Evolutionary conservation across 2,888 invertebrate genomes (phyloP).

Genomic region (Crocallis elinguaria): DNA sequence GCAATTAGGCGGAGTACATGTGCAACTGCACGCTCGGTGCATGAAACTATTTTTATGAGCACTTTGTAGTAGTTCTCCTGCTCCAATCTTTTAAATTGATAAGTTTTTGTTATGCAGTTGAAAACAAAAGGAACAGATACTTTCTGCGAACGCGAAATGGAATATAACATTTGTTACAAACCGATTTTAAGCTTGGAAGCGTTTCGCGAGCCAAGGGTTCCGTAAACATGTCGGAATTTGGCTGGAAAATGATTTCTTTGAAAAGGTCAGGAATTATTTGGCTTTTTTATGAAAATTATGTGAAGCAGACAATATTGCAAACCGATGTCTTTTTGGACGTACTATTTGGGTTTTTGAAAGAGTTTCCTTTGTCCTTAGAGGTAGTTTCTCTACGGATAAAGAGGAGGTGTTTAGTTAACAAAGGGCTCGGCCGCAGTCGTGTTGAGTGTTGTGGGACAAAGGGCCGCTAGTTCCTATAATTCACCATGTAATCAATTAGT

Average conservation of each 20-base stretch:
- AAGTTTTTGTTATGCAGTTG: slow-evolving; percentile 1
- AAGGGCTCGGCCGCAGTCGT: no score
- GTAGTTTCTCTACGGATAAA: no score
- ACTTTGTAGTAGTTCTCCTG: background rate
- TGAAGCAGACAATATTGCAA: slow-evolving; percentile 29
- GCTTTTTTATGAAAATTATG: slow-evolving; percentile 30
- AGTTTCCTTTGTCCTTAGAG: slow-evolving; percentile 8
- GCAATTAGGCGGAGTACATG: slow-evolving; percentile 26
- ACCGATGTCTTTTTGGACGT: slow-evolving; percentile 22
- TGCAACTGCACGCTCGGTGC: background rate
- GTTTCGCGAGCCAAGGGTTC: slow-evolving; percentile 35
- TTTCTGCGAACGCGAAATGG: slow-evolving; percentile 8
- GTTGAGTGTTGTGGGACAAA: no score
- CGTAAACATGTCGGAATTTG: slow-evolving; percentile 33
- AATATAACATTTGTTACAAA: slow-evolving; percentile 30
- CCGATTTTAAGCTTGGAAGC: slow-evolving; percentile 34
- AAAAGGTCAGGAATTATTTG: slow-evolving; percentile 35
- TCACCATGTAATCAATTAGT: no score
- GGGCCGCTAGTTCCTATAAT: no score
- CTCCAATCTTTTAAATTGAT: slow-evolving; percentile 15
- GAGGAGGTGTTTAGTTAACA: background rate
- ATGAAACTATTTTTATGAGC: background rate
- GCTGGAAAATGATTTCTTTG: slow-evolving; percentile 32
- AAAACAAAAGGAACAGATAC: slow-evolving; percentile 6
- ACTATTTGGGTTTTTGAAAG: slow-evolving; percentile 13